Evolutionary conservation across 2,113 vertebrate genomes (phyloP).

Genomic region (Pangasianodon gigas): DNA sequence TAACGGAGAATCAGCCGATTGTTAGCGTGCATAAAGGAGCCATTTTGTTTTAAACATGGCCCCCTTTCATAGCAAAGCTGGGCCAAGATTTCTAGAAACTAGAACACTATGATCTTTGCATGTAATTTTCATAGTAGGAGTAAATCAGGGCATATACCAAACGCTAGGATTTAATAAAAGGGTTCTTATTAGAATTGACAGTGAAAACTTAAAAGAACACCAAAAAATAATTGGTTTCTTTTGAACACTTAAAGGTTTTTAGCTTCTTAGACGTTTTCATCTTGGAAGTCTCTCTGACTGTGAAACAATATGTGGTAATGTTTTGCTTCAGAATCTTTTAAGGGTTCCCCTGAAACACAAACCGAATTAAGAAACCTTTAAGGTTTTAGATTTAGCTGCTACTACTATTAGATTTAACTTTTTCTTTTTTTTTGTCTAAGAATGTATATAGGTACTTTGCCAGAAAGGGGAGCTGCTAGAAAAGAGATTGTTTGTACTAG

Average conservation of each 20-base stretch:
- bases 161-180: background rate
- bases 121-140: background rate
- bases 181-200: background rate
- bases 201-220: background rate
- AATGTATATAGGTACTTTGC: background rate
- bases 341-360: background rate
- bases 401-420: background rate
- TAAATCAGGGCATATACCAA: background rate
- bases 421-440: background rate
- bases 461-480: background rate
- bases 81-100: constrained; percentile 13
- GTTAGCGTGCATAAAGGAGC: constrained; percentile 39
- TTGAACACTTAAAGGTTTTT: background rate
- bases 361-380: background rate
- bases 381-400: background rate
- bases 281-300: background rate
- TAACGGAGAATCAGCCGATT: constrained; percentile 36
- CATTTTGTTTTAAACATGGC: constrained; percentile 61
- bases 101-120: background rate
- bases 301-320: background rate
- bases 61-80: constrained; percentile 41
- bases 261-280: background rate
- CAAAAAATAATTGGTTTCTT: background rate
- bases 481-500: background rate
- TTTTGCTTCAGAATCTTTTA: background rate